These are phyloP conservation scores for Philereme vetulata DNA, from an alignment of 2,888 invertebrate species.

Conservation along the genomic window DNA sequence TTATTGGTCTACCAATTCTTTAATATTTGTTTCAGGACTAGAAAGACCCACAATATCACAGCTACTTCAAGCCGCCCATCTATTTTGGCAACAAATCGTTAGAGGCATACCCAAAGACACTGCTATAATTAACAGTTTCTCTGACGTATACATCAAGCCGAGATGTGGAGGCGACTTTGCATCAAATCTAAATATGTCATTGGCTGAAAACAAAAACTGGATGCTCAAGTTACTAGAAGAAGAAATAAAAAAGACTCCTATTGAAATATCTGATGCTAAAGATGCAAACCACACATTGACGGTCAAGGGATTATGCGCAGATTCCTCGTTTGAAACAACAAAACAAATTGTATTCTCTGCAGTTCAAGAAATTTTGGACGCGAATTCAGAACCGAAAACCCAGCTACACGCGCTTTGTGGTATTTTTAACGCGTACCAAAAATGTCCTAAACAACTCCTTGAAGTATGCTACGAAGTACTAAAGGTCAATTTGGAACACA, in stretches of 20 bases:
- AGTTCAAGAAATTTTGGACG: slow-evolving; percentile 45
- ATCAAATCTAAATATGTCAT: slow-evolving; percentile 62
- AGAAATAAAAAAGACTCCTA: slow-evolving; percentile 42
- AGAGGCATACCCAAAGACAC: slow-evolving; percentile 82
- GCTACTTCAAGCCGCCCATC: slow-evolving; percentile 85
- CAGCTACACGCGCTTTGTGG: slow-evolving; percentile 46
- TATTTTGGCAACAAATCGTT: slow-evolving; percentile 86
- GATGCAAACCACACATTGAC: slow-evolving; percentile 61
- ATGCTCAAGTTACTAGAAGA: slow-evolving; percentile 64
- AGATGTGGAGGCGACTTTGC: slow-evolving; percentile 72
- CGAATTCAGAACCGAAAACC: slow-evolving; percentile 20
- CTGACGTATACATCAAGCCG: slow-evolving; percentile 87
- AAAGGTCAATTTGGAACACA: slow-evolving; percentile 36
- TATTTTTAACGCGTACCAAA: slow-evolving; percentile 60
- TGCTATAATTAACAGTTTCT: slow-evolving; percentile 84
- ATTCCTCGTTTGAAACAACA: slow-evolving; percentile 78
- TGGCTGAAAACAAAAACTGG: slow-evolving; percentile 77
- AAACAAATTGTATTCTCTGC: slow-evolving; percentile 81
- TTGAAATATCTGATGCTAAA: slow-evolving; percentile 22
- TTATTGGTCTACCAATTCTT: background rate
- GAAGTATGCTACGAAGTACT: slow-evolving; percentile 48
- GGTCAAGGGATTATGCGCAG: slow-evolving; percentile 74
- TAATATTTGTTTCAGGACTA: slow-evolving; percentile 65
- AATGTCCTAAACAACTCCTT: slow-evolving; percentile 51
- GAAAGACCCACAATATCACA: slow-evolving; percentile 86